Evolutionary conservation across 1,140 invertebrate genomes (phyloP).

Genomic region (Scaptomyza hsui): DNA sequence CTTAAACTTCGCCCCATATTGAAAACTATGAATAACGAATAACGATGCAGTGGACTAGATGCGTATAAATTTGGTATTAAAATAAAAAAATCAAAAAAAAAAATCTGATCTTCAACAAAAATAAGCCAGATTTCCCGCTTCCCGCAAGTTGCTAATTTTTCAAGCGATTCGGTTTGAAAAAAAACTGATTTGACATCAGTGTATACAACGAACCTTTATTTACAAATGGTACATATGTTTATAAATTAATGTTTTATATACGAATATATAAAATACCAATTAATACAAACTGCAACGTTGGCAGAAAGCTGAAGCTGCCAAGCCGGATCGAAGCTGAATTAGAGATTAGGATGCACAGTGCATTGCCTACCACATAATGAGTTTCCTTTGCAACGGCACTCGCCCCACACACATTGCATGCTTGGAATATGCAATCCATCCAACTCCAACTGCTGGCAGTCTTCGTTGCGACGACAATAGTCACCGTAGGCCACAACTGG

Average conservation of each 20-base stretch:
- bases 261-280: conserved; percentile 27
- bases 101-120: too few relatives aligned
- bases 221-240: not conserved
- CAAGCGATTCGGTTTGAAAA: too few relatives aligned
- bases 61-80: too few relatives aligned
- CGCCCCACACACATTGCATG: conserved; percentile 54
- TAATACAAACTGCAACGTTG: not conserved
- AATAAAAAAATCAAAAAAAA: too few relatives aligned
- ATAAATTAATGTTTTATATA: not conserved
- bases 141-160: too few relatives aligned
- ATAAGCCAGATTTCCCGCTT: too few relatives aligned
- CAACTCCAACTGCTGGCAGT: conserved; percentile 51
- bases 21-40: too few relatives aligned
- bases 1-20: too few relatives aligned
- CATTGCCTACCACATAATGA: conserved; percentile 32
- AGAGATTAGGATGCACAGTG: conserved; percentile 14
- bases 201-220: too few relatives aligned
- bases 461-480: conserved; percentile 42
- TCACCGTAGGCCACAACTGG: conserved; percentile 40
- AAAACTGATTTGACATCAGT: too few relatives aligned
- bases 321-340: not conserved
- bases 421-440: not conserved
- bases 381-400: conserved; percentile 44
- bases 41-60: too few relatives aligned
- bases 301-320: too few relatives aligned